A percentile compares a stretch with the other conserved stretches of the same genome.
Evolutionary conservation across 2,888 invertebrate species (phyloP).

Genomic region (Dolichopus griseipennis): DNA sequence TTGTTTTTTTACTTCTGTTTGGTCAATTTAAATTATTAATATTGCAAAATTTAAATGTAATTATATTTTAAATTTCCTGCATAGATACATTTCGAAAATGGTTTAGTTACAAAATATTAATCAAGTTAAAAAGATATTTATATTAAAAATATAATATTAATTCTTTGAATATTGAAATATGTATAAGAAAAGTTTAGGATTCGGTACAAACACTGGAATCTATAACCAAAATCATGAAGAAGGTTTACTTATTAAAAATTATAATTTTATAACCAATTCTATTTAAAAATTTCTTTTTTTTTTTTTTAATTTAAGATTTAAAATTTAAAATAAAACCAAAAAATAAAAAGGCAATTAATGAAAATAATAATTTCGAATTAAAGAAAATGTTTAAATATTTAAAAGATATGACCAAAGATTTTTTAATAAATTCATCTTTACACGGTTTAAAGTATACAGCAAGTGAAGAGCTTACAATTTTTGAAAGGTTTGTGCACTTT

Average conservation of each 20-base stretch:
- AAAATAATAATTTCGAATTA: not conserved
- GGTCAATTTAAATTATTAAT: too few species aligned
- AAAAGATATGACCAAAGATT: conserved; percentile 38
- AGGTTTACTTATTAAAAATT: not conserved
- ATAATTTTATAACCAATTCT: too few species aligned
- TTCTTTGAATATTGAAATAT: not conserved
- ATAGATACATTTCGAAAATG: too few species aligned
- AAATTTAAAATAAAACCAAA: not conserved
- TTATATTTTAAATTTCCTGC: too few species aligned
- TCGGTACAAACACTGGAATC: not conserved
- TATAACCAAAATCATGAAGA: not conserved
- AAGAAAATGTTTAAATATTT: not conserved
- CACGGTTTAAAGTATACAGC: conserved; percentile 72
- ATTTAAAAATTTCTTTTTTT: too few species aligned
- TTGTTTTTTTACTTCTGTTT: too few species aligned
- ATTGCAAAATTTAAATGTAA: too few species aligned
- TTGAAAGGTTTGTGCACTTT: conserved; percentile 40
- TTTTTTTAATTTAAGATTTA: not conserved
- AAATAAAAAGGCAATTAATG: not conserved
- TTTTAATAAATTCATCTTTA: conserved; percentile 58
- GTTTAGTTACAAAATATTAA: too few species aligned
- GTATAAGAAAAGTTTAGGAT: not conserved
- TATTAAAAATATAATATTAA: too few species aligned
- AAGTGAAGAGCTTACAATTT: conserved; percentile 34
- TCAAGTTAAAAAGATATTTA: too few species aligned